Conservation (phyloP, 2,797 vertebrate species). For the Tokudaia tokunoshimensis region DNA sequence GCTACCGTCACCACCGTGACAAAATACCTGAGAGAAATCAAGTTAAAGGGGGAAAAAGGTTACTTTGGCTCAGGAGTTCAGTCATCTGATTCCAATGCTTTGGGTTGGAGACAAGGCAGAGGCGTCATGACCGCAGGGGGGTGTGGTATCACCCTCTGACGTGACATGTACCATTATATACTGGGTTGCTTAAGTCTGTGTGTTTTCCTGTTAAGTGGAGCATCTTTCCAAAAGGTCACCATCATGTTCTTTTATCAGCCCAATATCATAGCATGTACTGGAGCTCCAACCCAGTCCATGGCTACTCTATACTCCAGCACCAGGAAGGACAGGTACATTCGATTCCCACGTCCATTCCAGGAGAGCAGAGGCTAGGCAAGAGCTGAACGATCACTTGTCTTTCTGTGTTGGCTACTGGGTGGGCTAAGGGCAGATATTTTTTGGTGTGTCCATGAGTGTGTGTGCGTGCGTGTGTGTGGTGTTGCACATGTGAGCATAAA, state of each 20-base stretch:
- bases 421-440: rapidly evolving
- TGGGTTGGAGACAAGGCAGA: neutral
- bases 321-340: neutral
- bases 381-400: rapidly evolving
- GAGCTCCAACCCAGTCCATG: neutral
- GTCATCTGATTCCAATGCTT: neutral
- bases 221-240: neutral
- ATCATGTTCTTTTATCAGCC: neutral
- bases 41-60: neutral
- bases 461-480: neutral
- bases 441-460: neutral
- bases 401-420: neutral
- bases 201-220: neutral
- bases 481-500: neutral
- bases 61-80: neutral
- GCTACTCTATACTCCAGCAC: rapidly evolving
- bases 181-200: neutral
- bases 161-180: rapidly evolving
- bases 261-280: rapidly evolving
- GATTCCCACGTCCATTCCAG: neutral
- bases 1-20: neutral
- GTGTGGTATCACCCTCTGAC: neutral
- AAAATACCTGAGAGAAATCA: neutral
- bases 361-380: neutral
- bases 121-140: neutral